Evolutionary conservation across 2,888 invertebrate species (phyloP), one percentile per base, ranked within the genome.

Genomic region (Meteorus colon): DNA sequence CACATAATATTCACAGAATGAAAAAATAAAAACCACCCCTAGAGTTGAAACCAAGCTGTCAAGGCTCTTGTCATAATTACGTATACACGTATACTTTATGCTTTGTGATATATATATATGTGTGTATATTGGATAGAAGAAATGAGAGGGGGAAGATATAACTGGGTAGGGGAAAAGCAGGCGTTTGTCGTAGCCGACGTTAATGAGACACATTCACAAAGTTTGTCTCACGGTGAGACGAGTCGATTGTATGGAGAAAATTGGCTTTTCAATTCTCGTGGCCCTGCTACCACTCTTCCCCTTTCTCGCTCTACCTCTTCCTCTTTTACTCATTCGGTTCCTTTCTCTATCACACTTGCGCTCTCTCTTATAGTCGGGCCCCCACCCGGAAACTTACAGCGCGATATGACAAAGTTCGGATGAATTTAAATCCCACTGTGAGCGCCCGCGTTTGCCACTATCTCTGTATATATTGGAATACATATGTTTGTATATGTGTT

Each of bases 141-240:
- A n/a, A 19, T 19, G 8, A 10, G 19, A 19, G 55, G 19, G 55
- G 55, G 55, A 19, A 19, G 5, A 55, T 41, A 41, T 41, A 41
- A 8, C 5, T 6, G 19, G 19, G 19, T 0, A 0, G 8, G 55
- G 5, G 55, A 19, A 19, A 55, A 55, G 55, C 55, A 55, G 59
- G 71, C 79, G 75, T 79, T 79, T 79, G 77, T 77, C 78, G 76
- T 75, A 75, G 74, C 76, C 76, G 73, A 68, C 78, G 86, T 88
- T 89, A 88, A 89, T 88, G 88, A 89, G 88, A 86, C 86, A 85
- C 85, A 87, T 88, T 88, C 88, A 86, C 85, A 86, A 88, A 88
- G 85, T 88, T 88, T 84, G 81, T 83, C 84, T 84, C 83, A 84
- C 83, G 81, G 81, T 84, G 83, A 84, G 86, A 87, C 85, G 87